A percentile compares a stretch with the other conserved stretches of the same genome.
Evolutionary conservation across 2,797 vertebrate genomes (phyloP).

Genomic region (Apogon hyalosoma): DNA sequence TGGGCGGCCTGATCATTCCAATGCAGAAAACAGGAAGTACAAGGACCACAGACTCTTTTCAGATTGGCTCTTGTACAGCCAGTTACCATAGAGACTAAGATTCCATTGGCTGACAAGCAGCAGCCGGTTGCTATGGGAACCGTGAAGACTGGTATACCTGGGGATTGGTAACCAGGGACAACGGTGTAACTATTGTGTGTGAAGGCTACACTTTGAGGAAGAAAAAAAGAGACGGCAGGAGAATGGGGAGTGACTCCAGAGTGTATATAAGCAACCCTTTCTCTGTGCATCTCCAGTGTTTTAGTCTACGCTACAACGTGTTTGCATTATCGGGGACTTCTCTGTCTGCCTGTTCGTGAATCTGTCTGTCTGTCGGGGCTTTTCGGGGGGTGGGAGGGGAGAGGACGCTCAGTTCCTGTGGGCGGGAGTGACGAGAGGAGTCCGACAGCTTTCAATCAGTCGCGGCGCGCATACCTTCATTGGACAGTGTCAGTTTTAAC

Average conservation of each 20-base stretch:
- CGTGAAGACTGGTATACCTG: conserved; percentile 46
- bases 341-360: conserved; percentile 76
- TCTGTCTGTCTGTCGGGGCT: conserved; percentile 63
- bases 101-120: conserved; percentile 62
- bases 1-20: conserved; percentile 59
- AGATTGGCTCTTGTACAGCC: conserved; percentile 57
- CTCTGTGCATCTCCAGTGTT: conserved; percentile 83
- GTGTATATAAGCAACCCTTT: conserved; percentile 72
- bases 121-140: conserved; percentile 67
- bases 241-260: conserved; percentile 36
- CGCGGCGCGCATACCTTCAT: conserved; percentile 58
- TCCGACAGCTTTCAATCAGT: conserved; percentile 47
- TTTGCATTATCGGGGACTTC: conserved; percentile 74
- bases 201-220: conserved; percentile 41
- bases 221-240: background rate
- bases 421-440: conserved; percentile 12
- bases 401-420: conserved; percentile 3
- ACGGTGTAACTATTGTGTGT: conserved; percentile 47
- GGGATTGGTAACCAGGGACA: conserved; percentile 47
- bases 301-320: conserved; percentile 70
- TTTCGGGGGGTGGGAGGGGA: conserved; percentile 10
- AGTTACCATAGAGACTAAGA: conserved; percentile 63
- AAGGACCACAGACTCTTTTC: conserved; percentile 50
- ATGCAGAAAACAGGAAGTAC: conserved; percentile 50
- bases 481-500: conserved; percentile 30